Conservation (phyloP, 2,797 vertebrate genomes). For the Chrosomus eos region DNA sequence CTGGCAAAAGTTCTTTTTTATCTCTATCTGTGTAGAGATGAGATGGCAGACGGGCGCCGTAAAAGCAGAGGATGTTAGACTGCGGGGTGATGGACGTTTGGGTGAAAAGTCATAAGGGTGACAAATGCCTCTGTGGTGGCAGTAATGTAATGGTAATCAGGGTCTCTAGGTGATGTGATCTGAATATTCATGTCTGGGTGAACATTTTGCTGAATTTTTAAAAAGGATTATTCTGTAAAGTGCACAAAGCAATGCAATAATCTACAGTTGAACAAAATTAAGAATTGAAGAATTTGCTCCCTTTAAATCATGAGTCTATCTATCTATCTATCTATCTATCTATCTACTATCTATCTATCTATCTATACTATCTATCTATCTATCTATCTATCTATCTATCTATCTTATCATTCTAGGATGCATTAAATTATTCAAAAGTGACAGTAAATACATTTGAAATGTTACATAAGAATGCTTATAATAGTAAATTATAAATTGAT, state of each 20-base stretch:
- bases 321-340: too few species aligned
- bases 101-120: slow-evolving; percentile 2
- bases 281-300: not conserved
- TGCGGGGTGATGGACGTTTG: not conserved
- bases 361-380: too few species aligned
- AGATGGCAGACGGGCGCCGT: slow-evolving; percentile 3
- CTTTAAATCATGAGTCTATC: not conserved
- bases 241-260: not conserved
- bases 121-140: not conserved
- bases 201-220: not conserved
- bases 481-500: too few species aligned
- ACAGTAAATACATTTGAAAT: not conserved
- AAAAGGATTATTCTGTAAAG: not conserved
- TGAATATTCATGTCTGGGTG: slow-evolving; percentile 10
- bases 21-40: slow-evolving; percentile 16
- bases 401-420: too few species aligned
- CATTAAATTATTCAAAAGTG: not conserved
- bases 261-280: not conserved
- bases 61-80: slow-evolving; percentile 9
- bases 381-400: too few species aligned
- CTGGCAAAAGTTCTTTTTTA: not conserved
- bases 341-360: too few species aligned
- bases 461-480: too few species aligned
- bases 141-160: not conserved
- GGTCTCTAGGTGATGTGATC: not conserved